These are phyloP conservation scores for Mirounga angustirostris DNA, from an alignment of 2,113 vertebrate genomes.

Conservation along the genomic window DNA sequence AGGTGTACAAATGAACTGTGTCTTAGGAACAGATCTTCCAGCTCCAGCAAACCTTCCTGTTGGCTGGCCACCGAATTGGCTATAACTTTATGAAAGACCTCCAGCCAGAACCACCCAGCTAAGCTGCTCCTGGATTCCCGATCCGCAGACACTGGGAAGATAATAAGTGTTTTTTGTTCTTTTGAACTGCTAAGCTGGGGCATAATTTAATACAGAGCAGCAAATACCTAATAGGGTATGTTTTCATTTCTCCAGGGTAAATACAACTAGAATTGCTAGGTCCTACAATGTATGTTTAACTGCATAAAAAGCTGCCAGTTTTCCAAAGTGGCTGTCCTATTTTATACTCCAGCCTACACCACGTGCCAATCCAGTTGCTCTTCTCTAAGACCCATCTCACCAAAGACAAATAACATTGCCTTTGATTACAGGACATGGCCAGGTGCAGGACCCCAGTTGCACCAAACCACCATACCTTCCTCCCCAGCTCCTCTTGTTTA, in stretches of 20 bases:
- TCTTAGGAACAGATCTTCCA: neutral
- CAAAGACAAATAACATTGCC: neutral
- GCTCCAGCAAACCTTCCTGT: neutral
- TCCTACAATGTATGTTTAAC: neutral
- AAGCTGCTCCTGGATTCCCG: neutral
- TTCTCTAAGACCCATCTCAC: neutral
- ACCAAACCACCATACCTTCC: neutral
- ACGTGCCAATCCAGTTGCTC: neutral
- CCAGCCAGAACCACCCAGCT: neutral
- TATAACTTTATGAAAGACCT: neutral
- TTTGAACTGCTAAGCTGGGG: neutral
- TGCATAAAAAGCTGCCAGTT: neutral
- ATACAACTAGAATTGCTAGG: neutral
- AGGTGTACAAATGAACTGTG: neutral
- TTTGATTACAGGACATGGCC: neutral
- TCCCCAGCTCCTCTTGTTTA: neutral
- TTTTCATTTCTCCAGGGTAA: slow-evolving; percentile 16
- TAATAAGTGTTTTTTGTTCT: neutral
- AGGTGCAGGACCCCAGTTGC: neutral
- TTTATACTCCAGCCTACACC: neutral
- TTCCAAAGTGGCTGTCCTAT: slow-evolving; percentile 4
- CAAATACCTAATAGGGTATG: neutral
- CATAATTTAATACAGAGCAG: neutral
- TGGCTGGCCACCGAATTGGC: neutral
- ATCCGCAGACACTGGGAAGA: neutral